Evolutionary conservation across 2,888 invertebrate genomes (phyloP).

Genomic region (Melanotus villosus): DNA sequence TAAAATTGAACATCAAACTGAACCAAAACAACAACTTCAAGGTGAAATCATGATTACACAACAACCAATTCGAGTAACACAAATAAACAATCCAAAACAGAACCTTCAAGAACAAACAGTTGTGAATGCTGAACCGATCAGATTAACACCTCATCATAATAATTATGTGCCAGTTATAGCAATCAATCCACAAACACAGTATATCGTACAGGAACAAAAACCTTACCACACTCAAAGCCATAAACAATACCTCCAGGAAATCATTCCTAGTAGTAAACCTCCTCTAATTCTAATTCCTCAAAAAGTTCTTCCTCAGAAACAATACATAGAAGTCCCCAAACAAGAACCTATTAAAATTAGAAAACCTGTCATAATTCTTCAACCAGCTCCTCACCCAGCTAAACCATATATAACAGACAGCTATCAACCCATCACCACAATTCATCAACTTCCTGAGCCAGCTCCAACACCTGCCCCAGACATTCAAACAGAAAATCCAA

Average conservation of each 20-base stretch:
- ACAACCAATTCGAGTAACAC: conserved; percentile 27
- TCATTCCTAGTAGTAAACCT: conserved; percentile 20
- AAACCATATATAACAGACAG: conserved; percentile 24
- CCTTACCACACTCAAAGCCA: conserved; percentile 36
- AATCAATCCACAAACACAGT: conserved; percentile 36
- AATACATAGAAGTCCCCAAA: conserved; percentile 14
- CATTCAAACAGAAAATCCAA: conserved; percentile 55
- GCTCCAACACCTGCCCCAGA: conserved; percentile 4
- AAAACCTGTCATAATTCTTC: conserved; percentile 27
- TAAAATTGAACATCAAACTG: conserved; percentile 1
- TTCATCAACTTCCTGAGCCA: background rate
- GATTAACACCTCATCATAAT: conserved; percentile 42
- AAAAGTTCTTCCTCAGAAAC: conserved; percentile 24
- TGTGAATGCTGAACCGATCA: conserved; percentile 29
- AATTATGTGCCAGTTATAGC: conserved; percentile 41
- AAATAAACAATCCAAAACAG: conserved; percentile 29
- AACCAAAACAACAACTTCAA: conserved; percentile 21
- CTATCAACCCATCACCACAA: background rate
- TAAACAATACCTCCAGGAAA: conserved; percentile 39
- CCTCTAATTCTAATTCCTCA: conserved; percentile 18
- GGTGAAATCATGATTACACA: conserved; percentile 19
- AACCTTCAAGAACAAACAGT: conserved; percentile 24
- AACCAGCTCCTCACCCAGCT: conserved; percentile 6
- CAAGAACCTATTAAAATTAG: conserved; percentile 3
- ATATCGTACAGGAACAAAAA: conserved; percentile 33